These are phyloP conservation scores for Drosophila demipolita DNA, from an alignment of 2,888 invertebrate species.

Conservation along the genomic window DNA sequence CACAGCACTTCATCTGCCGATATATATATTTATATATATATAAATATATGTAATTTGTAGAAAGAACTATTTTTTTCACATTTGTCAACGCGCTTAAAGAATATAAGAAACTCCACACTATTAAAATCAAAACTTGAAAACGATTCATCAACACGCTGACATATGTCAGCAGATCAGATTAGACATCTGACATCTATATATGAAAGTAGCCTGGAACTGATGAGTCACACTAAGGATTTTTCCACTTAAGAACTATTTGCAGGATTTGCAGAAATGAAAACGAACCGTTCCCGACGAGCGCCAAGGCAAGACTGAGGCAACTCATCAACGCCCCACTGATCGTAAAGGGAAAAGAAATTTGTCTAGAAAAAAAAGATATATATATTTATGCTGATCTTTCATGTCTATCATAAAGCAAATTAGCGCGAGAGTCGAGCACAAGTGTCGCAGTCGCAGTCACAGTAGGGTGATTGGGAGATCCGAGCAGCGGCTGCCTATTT, in stretches of 20 bases:
- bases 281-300: slow-evolving; percentile 72
- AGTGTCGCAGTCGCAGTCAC: slow-evolving; percentile 48
- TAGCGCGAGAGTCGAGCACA: slow-evolving; percentile 70
- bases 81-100: slow-evolving; percentile 26
- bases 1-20: slow-evolving; percentile 46
- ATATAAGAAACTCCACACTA: slow-evolving; percentile 13
- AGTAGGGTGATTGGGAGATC: slow-evolving; percentile 29
- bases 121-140: slow-evolving; percentile 18
- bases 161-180: slow-evolving; percentile 9
- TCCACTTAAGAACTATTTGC: slow-evolving; percentile 1
- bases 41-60: slow-evolving; percentile 12
- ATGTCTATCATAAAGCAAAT: slow-evolving; percentile 74
- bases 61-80: slow-evolving; percentile 33
- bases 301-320: slow-evolving; percentile 65
- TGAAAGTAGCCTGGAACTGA: slow-evolving; percentile 3
- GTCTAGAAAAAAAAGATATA: slow-evolving; percentile 57
- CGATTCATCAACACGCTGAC: slow-evolving; percentile 23
- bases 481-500: slow-evolving; percentile 41
- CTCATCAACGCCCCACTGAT: slow-evolving; percentile 29
- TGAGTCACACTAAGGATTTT: slow-evolving; percentile 23
- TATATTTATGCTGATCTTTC: slow-evolving; percentile 64
- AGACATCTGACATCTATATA: slow-evolving; percentile 1
- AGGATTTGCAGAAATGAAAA: slow-evolving; percentile 29
- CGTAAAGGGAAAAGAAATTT: slow-evolving; percentile 62
- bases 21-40: slow-evolving; percentile 13